These are phyloP conservation scores for Lampris megalopsis DNA, from an alignment of 2,113 vertebrate genomes.

Conservation along the genomic window DNA sequence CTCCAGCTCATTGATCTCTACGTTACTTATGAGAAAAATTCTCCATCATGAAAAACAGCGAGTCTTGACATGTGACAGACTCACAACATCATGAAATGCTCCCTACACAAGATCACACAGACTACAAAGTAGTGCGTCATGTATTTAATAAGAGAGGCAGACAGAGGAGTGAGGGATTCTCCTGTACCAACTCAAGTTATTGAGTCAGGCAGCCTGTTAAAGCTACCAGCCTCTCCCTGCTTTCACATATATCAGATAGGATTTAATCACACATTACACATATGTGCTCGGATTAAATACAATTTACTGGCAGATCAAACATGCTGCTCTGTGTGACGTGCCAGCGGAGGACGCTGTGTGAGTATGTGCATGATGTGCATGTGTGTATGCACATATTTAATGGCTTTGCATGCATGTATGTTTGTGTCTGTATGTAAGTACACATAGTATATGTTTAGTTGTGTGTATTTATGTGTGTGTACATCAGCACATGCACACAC, in stretches of 20 bases:
- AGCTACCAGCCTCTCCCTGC: constrained; percentile 32
- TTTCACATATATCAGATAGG: constrained; percentile 39
- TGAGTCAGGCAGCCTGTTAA: constrained; percentile 49
- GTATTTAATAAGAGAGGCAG: constrained; percentile 52
- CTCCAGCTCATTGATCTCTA: too few species aligned
- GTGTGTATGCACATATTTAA: neutral
- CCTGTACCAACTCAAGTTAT: constrained; percentile 38
- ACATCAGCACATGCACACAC: neutral
- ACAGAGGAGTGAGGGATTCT: constrained; percentile 48
- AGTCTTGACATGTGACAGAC: too few species aligned
- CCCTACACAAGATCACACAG: neutral
- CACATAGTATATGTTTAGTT: neutral
- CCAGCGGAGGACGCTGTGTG: neutral
- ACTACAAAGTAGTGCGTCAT: constrained; percentile 19
- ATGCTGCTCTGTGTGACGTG: constrained; percentile 21
- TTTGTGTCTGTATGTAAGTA: neutral
- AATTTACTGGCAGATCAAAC: constrained; percentile 25
- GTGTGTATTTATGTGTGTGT: neutral
- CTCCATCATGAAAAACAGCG: too few species aligned
- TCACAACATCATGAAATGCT: too few species aligned
- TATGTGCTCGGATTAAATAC: constrained; percentile 40
- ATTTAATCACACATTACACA: constrained; percentile 45
- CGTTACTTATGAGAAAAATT: too few species aligned
- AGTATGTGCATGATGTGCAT: neutral
- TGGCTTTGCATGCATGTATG: neutral